Percentiles rank a stretch among this genome's conserved stretches.
phyloP scores from a whole-genome alignment of 2,797 vertebrate genomes.

The Cryptoprocta ferox region DNA sequence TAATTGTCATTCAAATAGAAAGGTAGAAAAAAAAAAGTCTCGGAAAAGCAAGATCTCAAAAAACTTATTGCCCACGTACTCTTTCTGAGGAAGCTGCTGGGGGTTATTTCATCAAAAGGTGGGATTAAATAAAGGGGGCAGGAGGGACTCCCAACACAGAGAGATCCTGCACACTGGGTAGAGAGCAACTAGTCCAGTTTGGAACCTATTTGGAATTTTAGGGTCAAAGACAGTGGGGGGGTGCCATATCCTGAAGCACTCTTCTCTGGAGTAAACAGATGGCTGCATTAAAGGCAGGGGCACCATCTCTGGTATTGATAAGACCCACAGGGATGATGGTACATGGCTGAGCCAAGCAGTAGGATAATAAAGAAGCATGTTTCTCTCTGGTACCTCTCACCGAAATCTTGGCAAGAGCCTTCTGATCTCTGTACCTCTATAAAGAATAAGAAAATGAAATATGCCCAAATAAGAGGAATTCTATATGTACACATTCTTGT shows the following conservation, averaged over 20 bases:
- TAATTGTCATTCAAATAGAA: background rate
- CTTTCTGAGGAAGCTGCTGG: background rate
- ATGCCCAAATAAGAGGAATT: background rate
- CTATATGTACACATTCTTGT: background rate
- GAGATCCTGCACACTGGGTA: background rate
- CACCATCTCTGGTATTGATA: background rate
- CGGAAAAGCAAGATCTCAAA: background rate
- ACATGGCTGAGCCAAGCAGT: background rate
- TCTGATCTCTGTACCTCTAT: background rate
- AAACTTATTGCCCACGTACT: background rate
- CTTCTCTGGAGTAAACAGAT: background rate
- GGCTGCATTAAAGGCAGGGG: background rate
- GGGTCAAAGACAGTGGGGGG: background rate
- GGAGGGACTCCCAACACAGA: background rate
- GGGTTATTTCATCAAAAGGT: background rate
- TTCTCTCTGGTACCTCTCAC: background rate
- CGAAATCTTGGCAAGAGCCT: background rate
- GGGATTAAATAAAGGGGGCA: background rate
- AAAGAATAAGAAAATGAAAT: background rate
- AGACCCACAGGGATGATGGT: background rate
- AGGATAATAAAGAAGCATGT: background rate
- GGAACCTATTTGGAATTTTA: background rate
- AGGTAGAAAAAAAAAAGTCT: background rate
- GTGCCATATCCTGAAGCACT: background rate
- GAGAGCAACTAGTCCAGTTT: background rate